Percentiles rank a stretch among this genome's conserved stretches.
phyloP scores from a whole-genome alignment of 2,797 vertebrate genomes.

The Lutjanus argentimaculatus region DNA sequence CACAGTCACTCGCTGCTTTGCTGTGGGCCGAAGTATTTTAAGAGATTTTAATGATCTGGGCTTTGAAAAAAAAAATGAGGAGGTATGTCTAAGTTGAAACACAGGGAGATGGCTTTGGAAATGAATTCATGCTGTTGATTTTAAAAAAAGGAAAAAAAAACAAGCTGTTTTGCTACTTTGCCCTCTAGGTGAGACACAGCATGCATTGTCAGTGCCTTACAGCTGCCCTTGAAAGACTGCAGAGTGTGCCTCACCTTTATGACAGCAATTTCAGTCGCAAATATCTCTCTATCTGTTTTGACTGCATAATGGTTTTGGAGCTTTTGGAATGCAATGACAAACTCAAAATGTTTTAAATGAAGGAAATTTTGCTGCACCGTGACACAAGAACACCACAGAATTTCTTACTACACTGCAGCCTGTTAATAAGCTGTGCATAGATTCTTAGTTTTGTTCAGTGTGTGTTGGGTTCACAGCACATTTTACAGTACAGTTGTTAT shows the following conservation, averaged over 20 bases:
- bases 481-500: not conserved
- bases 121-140: slow-evolving; percentile 54
- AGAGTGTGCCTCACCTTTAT: slow-evolving; percentile 31
- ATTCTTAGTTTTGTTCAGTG: not conserved
- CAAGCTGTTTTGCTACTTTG: slow-evolving; percentile 33
- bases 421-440: not conserved
- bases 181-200: slow-evolving; percentile 48
- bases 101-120: slow-evolving; percentile 10
- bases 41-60: slow-evolving; percentile 56
- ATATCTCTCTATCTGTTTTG: slow-evolving; percentile 8
- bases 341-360: slow-evolving; percentile 23
- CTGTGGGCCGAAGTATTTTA: slow-evolving; percentile 30
- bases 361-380: not conserved
- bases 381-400: not conserved
- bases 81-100: not conserved
- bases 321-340: slow-evolving; percentile 3
- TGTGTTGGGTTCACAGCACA: not conserved
- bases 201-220: slow-evolving; percentile 28
- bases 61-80: slow-evolving; percentile 23
- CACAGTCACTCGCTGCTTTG: slow-evolving; percentile 26
- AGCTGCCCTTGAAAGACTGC: slow-evolving; percentile 52
- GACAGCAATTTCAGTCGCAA: slow-evolving; percentile 17
- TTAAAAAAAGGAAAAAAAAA: slow-evolving; percentile 24
- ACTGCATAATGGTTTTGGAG: not conserved
- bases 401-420: not conserved